These are phyloP conservation scores for Oopsacas minuta DNA, from an alignment of 37 sponge, comb jelly and placozoan genomes.

Conservation along the genomic window DNA sequence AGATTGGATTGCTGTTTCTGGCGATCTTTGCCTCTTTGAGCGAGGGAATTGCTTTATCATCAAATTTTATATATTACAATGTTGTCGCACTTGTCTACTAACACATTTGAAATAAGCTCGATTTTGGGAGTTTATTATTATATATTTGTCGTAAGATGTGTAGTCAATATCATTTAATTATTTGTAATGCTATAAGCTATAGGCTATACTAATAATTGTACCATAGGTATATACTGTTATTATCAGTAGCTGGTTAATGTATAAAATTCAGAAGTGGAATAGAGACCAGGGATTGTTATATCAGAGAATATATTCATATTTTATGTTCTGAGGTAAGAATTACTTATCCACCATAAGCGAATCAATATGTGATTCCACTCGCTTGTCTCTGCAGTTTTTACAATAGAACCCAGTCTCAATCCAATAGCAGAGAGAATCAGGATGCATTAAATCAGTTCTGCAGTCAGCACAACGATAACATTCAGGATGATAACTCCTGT, in stretches of 20 bases:
- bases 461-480: neutral
- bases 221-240: neutral
- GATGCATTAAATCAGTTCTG: neutral
- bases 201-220: neutral
- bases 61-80: neutral
- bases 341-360: neutral
- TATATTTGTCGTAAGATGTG: too few species aligned
- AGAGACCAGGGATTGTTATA: neutral
- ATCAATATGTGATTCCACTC: neutral
- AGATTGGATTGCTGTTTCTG: neutral
- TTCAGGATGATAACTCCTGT: neutral
- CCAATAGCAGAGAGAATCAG: neutral
- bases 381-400: neutral
- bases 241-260: neutral
- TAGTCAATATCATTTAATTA: too few species aligned
- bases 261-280: neutral
- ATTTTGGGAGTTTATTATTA: too few species aligned
- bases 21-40: conserved; percentile 7
- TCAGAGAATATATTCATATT: neutral
- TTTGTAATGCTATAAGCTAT: too few species aligned
- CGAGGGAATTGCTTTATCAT: neutral
- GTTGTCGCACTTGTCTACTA: neutral
- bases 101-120: too few species aligned
- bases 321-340: neutral
- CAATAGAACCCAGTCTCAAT: neutral